Evolutionary conservation across 2,888 invertebrate species (phyloP).

Genomic region (Chrysodeixis includens): DNA sequence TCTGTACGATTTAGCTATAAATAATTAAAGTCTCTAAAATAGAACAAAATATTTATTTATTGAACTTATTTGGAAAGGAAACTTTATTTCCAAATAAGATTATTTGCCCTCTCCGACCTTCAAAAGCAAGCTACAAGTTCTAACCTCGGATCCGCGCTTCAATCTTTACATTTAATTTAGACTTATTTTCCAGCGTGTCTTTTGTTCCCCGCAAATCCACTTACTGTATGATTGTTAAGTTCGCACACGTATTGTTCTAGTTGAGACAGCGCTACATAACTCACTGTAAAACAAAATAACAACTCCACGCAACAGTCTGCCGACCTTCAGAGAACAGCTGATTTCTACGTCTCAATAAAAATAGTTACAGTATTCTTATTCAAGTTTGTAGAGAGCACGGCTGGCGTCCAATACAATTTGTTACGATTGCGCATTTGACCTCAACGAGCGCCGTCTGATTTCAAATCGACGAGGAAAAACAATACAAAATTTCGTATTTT

Average conservation of each 20-base stretch:
- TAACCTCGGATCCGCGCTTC: constrained; percentile 50
- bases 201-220: constrained; percentile 38
- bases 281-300: constrained; percentile 56
- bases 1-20: too few relatives aligned
- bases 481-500: constrained; percentile 67
- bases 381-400: constrained; percentile 46
- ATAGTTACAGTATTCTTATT: constrained; percentile 53
- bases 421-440: constrained; percentile 73
- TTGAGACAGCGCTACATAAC: constrained; percentile 51
- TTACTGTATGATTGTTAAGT: constrained; percentile 40
- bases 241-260: constrained; percentile 61
- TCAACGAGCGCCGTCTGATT: constrained; percentile 65
- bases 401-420: constrained; percentile 61
- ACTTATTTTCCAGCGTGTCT: constrained; percentile 27
- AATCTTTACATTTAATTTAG: constrained; percentile 35
- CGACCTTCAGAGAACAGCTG: constrained; percentile 69
- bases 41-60: too few relatives aligned
- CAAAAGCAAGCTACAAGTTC: too few relatives aligned
- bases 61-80: too few relatives aligned
- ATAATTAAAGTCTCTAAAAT: not conserved
- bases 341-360: constrained; percentile 70
- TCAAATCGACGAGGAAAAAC: constrained; percentile 76
- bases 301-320: constrained; percentile 60
- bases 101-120: constrained; percentile 1
- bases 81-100: too few relatives aligned